Base-by-base conservation (phyloP, 2,888 invertebrate species). In the Napeogenes sylphis region DNA sequence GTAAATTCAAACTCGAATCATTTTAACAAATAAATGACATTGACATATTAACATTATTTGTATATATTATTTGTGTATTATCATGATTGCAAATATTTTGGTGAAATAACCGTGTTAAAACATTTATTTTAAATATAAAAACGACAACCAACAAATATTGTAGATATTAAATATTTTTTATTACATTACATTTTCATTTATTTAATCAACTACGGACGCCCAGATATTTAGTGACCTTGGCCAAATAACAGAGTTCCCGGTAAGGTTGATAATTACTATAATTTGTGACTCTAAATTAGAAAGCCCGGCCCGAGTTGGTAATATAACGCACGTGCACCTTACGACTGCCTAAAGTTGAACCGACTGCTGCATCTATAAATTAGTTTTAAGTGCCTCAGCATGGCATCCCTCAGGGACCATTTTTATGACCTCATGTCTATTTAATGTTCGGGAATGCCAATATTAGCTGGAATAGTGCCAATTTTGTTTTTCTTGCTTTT, bases 201-300 rank as follows among this genome's bases (percentile, higher is more conserved):
- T 35, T 35, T 35, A 35, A 5, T 35, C 35, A 4, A 35, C 1
- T 35, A 35, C 4, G 6, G 4, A 35, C 6, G 3, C 3, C 3
- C 42, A 42, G 10, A 10, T 42, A 42, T 42, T 42, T 42, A 10
- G 10, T 10, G 42, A 59, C 56, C 64, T 58, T 61, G 61, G 59
- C 56, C 64, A 61, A 53, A 33, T 55, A 58, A 54, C 61, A 35
- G 46, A 59, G 51, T 55, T 59, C 59, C 54, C 42, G 1, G 59
- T 42, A 67, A 66, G 64, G 68, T 70, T 62, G 65, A 67, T 71
- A 71, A 71, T 71, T 71, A 68, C 64, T 62, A 66, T 62, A 70
- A 70, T 70, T 69, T 63, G 64, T 61, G 65, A 59, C 58, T 61
- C 63, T 63, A 64, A 68, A 70, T 69, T 64, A 65, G 66, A 65